Base-by-base conservation (phyloP, 2,888 invertebrate genomes). In the Sphaerophoria rueppellii region DNA sequence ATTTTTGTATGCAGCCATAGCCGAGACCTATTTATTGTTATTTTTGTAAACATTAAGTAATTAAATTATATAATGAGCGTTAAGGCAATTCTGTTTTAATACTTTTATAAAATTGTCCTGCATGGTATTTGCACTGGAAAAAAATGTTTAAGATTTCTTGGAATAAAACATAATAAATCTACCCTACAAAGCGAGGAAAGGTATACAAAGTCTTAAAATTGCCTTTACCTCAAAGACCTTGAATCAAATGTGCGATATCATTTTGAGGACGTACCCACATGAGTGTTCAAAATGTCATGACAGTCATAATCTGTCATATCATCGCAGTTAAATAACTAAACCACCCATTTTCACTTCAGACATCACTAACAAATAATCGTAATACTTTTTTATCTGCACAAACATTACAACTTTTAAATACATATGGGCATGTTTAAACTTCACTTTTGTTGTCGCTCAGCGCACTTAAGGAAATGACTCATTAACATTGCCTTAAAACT, bases 371-470 rank as follows among this genome's bases (percentile, higher is more conserved):
- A 54, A 67, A 67, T 40, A 67, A 5, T 54, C 40, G 67, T 54
- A 32, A 52, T 43, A 14, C 24, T 24, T 24, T 40, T 67, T 67
- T 54, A 67, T 54, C 52, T 67, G 40, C 43, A 43, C 9, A 54
- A 67, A 67, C 40, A 67, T 54, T 40, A 40, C 40, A 40, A 43
- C 52, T 40, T 9, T 16, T 9, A 40, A 67, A 54, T 9, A 63
- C 14, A 65, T 35, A 65, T 35, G n/a, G 35, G 46, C 6, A 6
- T 43, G 43, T 43, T 32, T 43, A 24, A 24, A 11, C 24, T 7
- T 34, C 48, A 32, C 1, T 52, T 6, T 48, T 16, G 37, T 52
- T 14, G 16, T 6, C 16, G 6, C 16, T 67, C 24, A 67, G n/a
- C 40, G 16, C 24, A 40, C 6, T 9, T 40, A 4, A 43, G 14